Conservation (phyloP, 2,797 vertebrate genomes). For the Acomys russatus region DNA sequence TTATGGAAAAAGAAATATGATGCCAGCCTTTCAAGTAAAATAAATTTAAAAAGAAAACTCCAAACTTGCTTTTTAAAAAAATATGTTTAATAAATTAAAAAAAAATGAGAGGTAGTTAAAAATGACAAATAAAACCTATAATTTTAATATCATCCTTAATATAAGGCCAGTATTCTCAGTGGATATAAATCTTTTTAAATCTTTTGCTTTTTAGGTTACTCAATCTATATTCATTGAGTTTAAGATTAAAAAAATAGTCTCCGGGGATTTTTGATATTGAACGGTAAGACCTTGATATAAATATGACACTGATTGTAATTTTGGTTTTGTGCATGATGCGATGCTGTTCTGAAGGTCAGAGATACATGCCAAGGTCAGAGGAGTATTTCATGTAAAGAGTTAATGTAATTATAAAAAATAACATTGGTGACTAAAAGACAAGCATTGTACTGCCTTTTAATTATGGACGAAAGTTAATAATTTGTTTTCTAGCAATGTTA, state of each 20-base stretch:
- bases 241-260: constrained; percentile 84
- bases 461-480: constrained; percentile 82
- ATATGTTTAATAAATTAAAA: constrained; percentile 93
- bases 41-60: constrained; percentile 88
- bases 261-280: constrained; percentile 82
- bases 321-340: constrained; percentile 65
- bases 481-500: constrained; percentile 84
- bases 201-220: constrained; percentile 79
- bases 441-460: constrained; percentile 83
- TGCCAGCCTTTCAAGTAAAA: constrained; percentile 90
- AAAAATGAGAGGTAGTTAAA: constrained; percentile 98
- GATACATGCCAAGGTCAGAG: constrained; percentile 81
- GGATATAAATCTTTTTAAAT: constrained; percentile 88
- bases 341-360: constrained; percentile 86
- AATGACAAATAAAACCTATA: constrained; percentile 89
- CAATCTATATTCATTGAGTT: constrained; percentile 80
- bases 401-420: constrained; percentile 87
- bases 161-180: constrained; percentile 85
- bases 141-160: constrained; percentile 86
- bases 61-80: constrained; percentile 86
- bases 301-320: constrained; percentile 77
- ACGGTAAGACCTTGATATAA: constrained; percentile 78
- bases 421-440: constrained; percentile 82
- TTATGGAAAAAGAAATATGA: constrained; percentile 88
- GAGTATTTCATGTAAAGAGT: constrained; percentile 82